phyloP scores from a whole-genome alignment of 2,888 invertebrate genomes.

The Tenthredo livida region DNA sequence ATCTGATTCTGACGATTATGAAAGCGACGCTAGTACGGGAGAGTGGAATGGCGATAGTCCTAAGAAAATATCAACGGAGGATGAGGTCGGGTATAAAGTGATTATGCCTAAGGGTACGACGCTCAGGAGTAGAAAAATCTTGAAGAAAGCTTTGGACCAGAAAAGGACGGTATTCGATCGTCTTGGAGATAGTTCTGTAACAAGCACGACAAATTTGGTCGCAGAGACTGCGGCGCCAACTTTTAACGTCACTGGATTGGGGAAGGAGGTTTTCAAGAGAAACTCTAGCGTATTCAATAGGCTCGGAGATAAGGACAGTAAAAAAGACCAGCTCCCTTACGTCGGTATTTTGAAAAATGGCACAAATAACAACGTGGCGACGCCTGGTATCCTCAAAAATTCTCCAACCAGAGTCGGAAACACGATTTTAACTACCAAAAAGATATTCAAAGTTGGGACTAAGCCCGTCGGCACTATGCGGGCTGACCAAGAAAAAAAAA shows the following conservation, averaged over 20 bases:
- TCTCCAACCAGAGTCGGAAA: constrained; percentile 59
- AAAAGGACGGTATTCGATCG: constrained; percentile 80
- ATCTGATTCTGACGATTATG: constrained; percentile 53
- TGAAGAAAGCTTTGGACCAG: constrained; percentile 72
- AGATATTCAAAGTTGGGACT: constrained; percentile 55
- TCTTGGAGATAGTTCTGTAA: constrained; percentile 79
- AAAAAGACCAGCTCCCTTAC: constrained; percentile 62
- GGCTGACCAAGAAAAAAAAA: constrained; percentile 74
- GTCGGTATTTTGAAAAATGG: constrained; percentile 72
- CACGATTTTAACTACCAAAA: constrained; percentile 61
- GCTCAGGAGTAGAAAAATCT: constrained; percentile 75
- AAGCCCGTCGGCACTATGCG: constrained; percentile 73
- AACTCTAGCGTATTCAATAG: constrained; percentile 74
- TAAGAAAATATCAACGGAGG: constrained; percentile 71
- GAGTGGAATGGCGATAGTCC: constrained; percentile 58
- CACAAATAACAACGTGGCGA: constrained; percentile 51
- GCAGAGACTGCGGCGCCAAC: constrained; percentile 67
- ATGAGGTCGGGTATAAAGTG: constrained; percentile 78
- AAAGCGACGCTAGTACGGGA: constrained; percentile 58
- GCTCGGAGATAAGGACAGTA: constrained; percentile 73
- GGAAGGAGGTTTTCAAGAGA: constrained; percentile 71
- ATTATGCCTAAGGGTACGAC: constrained; percentile 78
- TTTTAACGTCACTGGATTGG: constrained; percentile 75
- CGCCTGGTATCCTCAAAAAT: constrained; percentile 71
- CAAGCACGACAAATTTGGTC: constrained; percentile 75